Evolutionary conservation across 92 coral and sea anemone species (phyloP).

Genomic region (Meandrina meandrites): DNA sequence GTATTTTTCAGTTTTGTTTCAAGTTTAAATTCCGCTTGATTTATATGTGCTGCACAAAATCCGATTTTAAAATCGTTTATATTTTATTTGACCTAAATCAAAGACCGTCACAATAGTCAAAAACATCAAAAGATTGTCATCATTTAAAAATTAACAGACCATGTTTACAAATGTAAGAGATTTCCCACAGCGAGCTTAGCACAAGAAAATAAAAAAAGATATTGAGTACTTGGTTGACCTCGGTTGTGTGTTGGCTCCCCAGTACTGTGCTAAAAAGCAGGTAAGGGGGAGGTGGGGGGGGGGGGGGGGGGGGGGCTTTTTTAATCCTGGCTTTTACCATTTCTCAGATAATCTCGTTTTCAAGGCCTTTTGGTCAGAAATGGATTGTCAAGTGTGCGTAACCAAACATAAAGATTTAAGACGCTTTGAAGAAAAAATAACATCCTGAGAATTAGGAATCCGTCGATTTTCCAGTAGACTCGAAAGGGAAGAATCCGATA

Average conservation of each 20-base stretch:
- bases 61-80: not conserved
- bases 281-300: too few species aligned
- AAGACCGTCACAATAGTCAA: not conserved
- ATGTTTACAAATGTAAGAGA: not conserved
- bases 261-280: too few species aligned
- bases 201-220: not conserved
- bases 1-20: not conserved
- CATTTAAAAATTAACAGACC: not conserved
- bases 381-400: too few species aligned
- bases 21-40: not conserved
- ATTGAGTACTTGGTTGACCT: not conserved
- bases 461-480: not conserved
- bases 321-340: too few species aligned
- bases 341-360: too few species aligned
- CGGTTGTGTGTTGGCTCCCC: too few species aligned
- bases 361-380: too few species aligned
- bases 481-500: not conserved
- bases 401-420: too few species aligned
- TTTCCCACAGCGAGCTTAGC: not conserved
- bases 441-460: too few species aligned
- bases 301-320: too few species aligned
- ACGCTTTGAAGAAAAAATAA: too few species aligned
- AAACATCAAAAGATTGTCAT: not conserved
- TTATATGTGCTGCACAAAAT: not conserved
- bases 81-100: not conserved